Percentiles rank a stretch among this genome's conserved stretches.
Conservation (phyloP, 1,140 invertebrate genomes). For the Leptonema lineaticorne region DNA sequence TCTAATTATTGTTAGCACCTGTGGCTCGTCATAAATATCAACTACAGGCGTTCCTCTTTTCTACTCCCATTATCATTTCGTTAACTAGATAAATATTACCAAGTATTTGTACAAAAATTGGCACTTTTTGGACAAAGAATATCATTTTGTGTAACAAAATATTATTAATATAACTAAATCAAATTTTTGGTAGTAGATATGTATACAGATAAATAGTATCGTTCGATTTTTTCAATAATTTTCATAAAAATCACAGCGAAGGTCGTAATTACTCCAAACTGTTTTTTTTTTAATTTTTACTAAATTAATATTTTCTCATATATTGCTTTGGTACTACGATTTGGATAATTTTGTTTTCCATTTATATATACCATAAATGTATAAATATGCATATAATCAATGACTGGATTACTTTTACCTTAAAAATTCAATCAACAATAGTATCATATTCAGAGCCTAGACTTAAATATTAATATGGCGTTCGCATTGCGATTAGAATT, state of each 20-base stretch:
- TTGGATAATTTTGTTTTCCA: too few relatives aligned
- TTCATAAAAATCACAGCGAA: conserved; percentile 10
- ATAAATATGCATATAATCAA: too few relatives aligned
- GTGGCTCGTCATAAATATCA: conserved; percentile 20
- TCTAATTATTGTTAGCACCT: conserved; percentile 38
- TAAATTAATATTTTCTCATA: too few relatives aligned
- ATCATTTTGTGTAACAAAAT: conserved; percentile 36
- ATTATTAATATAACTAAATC: too few relatives aligned
- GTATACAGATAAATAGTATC: too few relatives aligned
- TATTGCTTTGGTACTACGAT: too few relatives aligned
- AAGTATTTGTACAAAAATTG: conserved; percentile 43
- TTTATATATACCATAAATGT: too few relatives aligned
- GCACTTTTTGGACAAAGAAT: conserved; percentile 41
- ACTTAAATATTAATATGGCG: conserved; percentile 1
- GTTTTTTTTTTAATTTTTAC: too few relatives aligned
- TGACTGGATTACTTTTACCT: not conserved
- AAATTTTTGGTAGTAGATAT: conserved; percentile 40
- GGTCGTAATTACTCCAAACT: too few relatives aligned
- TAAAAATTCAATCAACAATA: not conserved
- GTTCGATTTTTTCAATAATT: too few relatives aligned
- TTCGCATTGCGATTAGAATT: not conserved
- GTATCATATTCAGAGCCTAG: not conserved
- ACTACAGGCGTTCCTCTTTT: conserved; percentile 32
- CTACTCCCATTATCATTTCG: too few relatives aligned
- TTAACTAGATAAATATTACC: conserved; percentile 40